Base-by-base conservation (phyloP, 2,797 vertebrate species). In the Lepilemur septentrionalis region DNA sequence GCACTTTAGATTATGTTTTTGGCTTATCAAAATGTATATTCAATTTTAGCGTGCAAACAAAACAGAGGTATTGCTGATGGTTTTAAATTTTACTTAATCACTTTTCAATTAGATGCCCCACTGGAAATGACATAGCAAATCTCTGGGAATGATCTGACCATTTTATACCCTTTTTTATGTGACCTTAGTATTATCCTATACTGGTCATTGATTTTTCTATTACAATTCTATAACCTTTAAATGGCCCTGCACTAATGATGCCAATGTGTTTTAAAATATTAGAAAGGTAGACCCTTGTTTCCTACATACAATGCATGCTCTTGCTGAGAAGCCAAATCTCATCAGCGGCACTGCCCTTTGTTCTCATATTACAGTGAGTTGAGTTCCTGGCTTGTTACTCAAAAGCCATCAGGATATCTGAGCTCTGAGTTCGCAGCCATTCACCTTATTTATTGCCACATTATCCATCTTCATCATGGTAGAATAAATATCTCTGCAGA, bases 401-500 rank as follows among this genome's bases (percentile, higher is more conserved):
- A 98, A 97, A 96, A 97, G 92, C 93, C 97, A 73, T 96, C 96
- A 97, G 82, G 96, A 96, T 97, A 97, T 96, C 94, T 91, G 90
- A 97, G 48, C 89, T 95, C 69, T 96, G 93, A 97, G 80, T 98
- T 98, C 89, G 93, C 43, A 98, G 88, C 55, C 95, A 97, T 92
- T 98, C 97, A 89, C 61, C 94, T 4, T 98, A 98, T 98, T 97
- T 97, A 98, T 95, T 98, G 96, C 96, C 96, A 93, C 91, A 91
- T 94, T 97, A 98, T 97, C 96, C 91, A 94, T 98, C 97, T 97
- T 97, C 96, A 98, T 98, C 97, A 97, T 93, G 94, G 97, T 85
- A 78, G 94, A 93, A 91, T 98, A 98, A 98, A 98, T 98, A 97
- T 96, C 95, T 98, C 96, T 94, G 78, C 41, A 97, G 97, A 98